These are phyloP conservation scores for Oreocharis arfaki DNA, from an alignment of 2,113 vertebrate genomes.

Conservation along the genomic window DNA sequence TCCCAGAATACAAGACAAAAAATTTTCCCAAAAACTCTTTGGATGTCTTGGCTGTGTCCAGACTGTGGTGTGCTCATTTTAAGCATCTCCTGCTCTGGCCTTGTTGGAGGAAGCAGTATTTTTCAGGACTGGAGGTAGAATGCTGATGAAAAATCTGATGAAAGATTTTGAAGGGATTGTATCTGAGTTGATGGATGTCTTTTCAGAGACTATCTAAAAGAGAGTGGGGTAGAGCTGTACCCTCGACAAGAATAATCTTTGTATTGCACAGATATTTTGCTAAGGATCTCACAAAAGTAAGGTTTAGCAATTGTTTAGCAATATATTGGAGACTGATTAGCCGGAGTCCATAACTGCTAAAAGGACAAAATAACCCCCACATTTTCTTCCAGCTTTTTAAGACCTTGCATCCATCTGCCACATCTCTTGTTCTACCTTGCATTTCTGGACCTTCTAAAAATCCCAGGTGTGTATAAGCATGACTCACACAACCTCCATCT, in stretches of 20 bases:
- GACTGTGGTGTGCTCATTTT: not conserved
- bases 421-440: not conserved
- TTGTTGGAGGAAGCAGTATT: not conserved
- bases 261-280: not conserved
- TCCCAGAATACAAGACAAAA: not conserved
- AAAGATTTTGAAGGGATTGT: not conserved
- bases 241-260: not conserved
- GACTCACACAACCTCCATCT: slow-evolving; percentile 38
- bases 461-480: slow-evolving; percentile 13
- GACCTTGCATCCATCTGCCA: not conserved
- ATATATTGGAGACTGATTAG: not conserved
- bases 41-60: not conserved
- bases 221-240: not conserved
- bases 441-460: slow-evolving; percentile 21
- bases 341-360: not conserved
- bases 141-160: not conserved
- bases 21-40: not conserved
- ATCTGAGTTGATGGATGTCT: not conserved
- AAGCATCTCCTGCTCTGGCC: not conserved
- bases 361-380: not conserved
- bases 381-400: not conserved
- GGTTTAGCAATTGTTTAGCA: not conserved
- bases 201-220: not conserved
- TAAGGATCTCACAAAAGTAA: not conserved
- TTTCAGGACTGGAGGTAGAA: not conserved